phyloP scores from a whole-genome alignment of 2,113 vertebrate species.

The Heterochromis multidens region DNA sequence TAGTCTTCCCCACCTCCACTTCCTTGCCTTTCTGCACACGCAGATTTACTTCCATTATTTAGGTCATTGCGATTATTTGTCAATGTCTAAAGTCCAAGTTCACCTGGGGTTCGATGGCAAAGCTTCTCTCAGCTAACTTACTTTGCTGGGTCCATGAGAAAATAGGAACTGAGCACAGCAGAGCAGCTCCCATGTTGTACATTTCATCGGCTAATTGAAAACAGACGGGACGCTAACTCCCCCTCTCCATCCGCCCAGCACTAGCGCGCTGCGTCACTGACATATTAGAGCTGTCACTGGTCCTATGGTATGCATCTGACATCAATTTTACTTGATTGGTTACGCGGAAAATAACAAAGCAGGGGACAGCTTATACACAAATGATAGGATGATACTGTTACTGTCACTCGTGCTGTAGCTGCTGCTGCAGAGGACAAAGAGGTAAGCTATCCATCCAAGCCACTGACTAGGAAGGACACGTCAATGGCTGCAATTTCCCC shows the following conservation, averaged over 20 bases:
- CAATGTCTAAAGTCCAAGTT: conserved; percentile 38
- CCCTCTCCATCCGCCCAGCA: conserved; percentile 44
- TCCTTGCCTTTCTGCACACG: background rate
- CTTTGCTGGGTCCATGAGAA: conserved; percentile 13
- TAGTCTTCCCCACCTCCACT: background rate
- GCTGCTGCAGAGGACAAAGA: conserved; percentile 42
- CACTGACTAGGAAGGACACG: conserved; percentile 37
- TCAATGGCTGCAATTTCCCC: conserved; percentile 49
- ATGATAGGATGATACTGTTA: conserved; percentile 7
- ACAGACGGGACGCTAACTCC: conserved; percentile 69
- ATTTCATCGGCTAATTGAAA: conserved; percentile 75
- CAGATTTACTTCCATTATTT: conserved; percentile 46
- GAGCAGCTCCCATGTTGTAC: conserved; percentile 66
- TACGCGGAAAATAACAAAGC: conserved; percentile 46
- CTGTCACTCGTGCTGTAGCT: background rate
- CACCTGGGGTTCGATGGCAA: conserved; percentile 36
- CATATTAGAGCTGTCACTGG: conserved; percentile 56
- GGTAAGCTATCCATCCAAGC: conserved; percentile 41
- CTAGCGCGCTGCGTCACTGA: conserved; percentile 38
- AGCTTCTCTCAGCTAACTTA: conserved; percentile 25
- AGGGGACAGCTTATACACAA: conserved; percentile 20
- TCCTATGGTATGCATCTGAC: conserved; percentile 56
- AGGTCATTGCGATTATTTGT: conserved; percentile 50
- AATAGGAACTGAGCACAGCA: conserved; percentile 44
- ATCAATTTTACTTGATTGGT: conserved; percentile 40